These are phyloP conservation scores for Cantharis flavilabris DNA, from an alignment of 2,888 invertebrate genomes.

Conservation along the genomic window DNA sequence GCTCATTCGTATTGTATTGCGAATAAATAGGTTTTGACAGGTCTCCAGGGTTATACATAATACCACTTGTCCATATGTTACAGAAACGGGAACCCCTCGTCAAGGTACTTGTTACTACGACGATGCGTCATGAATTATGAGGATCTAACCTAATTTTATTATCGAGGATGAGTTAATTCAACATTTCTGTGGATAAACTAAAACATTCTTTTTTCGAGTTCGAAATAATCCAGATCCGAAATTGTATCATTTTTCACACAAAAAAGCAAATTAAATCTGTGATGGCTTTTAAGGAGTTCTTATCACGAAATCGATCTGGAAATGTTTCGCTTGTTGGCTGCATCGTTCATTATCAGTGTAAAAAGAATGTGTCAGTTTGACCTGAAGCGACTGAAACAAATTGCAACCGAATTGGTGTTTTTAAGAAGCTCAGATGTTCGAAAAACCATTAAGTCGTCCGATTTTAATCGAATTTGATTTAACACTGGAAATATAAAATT, in stretches of 20 bases:
- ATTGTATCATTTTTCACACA: not conserved
- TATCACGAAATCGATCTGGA: not conserved
- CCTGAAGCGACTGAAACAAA: slow-evolving; percentile 39
- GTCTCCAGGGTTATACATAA: slow-evolving; percentile 55
- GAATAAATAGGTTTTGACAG: slow-evolving; percentile 55
- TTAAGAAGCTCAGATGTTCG: slow-evolving; percentile 39
- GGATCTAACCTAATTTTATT: slow-evolving; percentile 22
- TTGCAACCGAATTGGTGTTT: slow-evolving; percentile 39
- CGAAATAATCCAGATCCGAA: not conserved
- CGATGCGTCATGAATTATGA: slow-evolving; percentile 33
- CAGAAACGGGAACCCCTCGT: slow-evolving; percentile 34
- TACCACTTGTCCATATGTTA: slow-evolving; percentile 58
- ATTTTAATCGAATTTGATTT: slow-evolving; percentile 30
- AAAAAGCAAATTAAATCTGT: not conserved
- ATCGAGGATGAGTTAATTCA: not conserved
- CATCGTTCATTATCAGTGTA: not conserved
- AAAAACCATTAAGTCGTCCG: slow-evolving; percentile 31
- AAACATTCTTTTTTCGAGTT: not conserved
- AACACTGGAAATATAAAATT: not conserved
- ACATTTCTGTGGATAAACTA: not conserved
- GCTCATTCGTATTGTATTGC: slow-evolving; percentile 47
- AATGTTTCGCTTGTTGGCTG: not conserved
- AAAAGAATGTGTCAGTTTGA: slow-evolving; percentile 22
- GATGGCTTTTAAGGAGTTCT: not conserved
- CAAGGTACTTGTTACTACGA: slow-evolving; percentile 31